phyloP scores from a whole-genome alignment of 2,113 vertebrate genomes.

The Ardeotis arabs region DNA sequence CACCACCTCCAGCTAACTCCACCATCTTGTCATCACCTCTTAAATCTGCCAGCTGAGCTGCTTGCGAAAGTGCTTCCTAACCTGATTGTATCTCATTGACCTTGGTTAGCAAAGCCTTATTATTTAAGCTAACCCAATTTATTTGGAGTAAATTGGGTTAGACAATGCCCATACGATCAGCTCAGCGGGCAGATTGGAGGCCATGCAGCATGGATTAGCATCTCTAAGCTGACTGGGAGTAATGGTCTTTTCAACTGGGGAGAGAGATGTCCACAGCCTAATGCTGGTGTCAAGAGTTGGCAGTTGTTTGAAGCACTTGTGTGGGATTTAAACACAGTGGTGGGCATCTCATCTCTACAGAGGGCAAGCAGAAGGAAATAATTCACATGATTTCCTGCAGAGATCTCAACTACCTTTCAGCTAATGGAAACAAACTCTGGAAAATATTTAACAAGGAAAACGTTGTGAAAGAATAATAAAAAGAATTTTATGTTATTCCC shows the following conservation, averaged over 20 bases:
- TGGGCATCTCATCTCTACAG: neutral
- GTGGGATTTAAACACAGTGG: neutral
- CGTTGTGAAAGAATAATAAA: neutral
- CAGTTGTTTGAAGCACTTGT: neutral
- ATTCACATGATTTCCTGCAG: neutral
- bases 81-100: accelerated
- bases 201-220: accelerated
- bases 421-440: neutral
- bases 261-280: neutral
- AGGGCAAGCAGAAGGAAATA: neutral
- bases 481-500: neutral
- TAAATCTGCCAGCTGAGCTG: neutral
- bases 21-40: neutral
- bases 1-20: neutral
- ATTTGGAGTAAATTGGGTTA: neutral
- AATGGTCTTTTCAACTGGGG: neutral
- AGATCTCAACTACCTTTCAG: neutral
- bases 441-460: neutral
- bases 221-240: neutral
- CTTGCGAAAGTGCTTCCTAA: neutral
- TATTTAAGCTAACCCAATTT: neutral
- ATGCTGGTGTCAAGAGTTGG: neutral
- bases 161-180: accelerated
- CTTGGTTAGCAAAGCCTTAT: neutral
- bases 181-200: accelerated